Conservation (phyloP, 2,797 vertebrate species). For the Danio choprae region DNA sequence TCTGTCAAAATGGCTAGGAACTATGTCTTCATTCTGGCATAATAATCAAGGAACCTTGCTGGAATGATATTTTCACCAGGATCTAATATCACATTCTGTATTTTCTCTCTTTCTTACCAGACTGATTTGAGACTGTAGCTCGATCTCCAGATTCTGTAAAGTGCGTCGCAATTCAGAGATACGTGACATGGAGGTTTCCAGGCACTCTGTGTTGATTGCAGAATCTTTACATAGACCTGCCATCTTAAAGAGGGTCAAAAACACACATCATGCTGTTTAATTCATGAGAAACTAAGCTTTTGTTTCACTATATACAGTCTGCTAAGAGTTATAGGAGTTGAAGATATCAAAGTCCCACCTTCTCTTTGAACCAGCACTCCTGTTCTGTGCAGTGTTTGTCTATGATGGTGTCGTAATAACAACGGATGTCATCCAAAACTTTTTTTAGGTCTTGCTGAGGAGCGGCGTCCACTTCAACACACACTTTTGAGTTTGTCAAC, state of each 20-base stretch:
- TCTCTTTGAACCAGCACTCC: constrained; percentile 89
- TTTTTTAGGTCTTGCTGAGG: constrained; percentile 89
- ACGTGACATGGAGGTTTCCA: constrained; percentile 83
- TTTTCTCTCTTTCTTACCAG: constrained; percentile 78
- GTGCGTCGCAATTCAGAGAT: constrained; percentile 87
- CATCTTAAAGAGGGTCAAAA: constrained; percentile 72
- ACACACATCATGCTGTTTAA: neutral
- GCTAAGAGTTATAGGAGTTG: no score
- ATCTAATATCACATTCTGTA: no score
- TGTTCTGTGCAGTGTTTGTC: constrained; percentile 91
- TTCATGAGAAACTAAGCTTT: no score
- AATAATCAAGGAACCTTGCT: no score
- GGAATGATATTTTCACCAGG: no score
- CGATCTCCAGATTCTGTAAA: constrained; percentile 91
- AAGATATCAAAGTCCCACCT: constrained; percentile 75
- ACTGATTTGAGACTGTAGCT: constrained; percentile 89
- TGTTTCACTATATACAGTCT: neutral
- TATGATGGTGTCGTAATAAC: constrained; percentile 89
- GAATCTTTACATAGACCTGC: constrained; percentile 73
- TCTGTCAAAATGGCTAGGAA: no score
- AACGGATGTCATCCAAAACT: constrained; percentile 84
- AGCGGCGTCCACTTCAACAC: constrained; percentile 90
- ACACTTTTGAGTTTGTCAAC: constrained; percentile 84
- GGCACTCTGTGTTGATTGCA: constrained; percentile 72
- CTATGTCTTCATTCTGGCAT: no score